A percentile compares a stretch with the other conserved stretches of the same genome.
Conservation (phyloP, 2,888 invertebrate species). For the Lobophora halterata region DNA sequence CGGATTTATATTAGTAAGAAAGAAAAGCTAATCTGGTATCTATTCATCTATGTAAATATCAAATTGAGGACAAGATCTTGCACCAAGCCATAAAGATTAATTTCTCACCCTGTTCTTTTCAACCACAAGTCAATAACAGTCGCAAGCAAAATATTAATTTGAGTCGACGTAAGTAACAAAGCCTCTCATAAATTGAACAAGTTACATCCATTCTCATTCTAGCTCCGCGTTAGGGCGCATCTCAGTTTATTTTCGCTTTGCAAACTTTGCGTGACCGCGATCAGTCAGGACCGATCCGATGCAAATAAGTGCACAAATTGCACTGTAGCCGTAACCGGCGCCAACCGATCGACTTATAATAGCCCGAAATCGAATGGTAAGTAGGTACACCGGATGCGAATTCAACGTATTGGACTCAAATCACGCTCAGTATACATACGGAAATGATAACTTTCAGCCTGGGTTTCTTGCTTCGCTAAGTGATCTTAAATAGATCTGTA, state of each 20-base stretch:
- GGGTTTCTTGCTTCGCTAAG: no score
- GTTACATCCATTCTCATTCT: slow-evolving; percentile 23
- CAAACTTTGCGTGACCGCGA: slow-evolving; percentile 61
- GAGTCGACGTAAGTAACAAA: slow-evolving; percentile 1
- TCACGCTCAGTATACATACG: slow-evolving; percentile 11
- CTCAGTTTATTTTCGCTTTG: slow-evolving; percentile 62
- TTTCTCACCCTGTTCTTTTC: no score
- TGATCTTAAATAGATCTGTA: slow-evolving; percentile 8
- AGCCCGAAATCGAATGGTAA: slow-evolving; percentile 56
- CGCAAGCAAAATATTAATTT: slow-evolving; percentile 2
- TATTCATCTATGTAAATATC: no score
- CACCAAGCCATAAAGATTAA: no score
- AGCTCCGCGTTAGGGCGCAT: slow-evolving; percentile 41
- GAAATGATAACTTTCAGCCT: slow-evolving; percentile 11
- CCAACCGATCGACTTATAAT: slow-evolving; percentile 63
- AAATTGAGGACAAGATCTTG: no score
- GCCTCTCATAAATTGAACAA: slow-evolving; percentile 5
- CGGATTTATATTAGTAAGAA: no score
- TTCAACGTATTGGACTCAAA: slow-evolving; percentile 26
- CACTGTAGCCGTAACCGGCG: slow-evolving; percentile 62
- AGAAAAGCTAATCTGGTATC: no score
- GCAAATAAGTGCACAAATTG: slow-evolving; percentile 71
- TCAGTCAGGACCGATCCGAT: slow-evolving; percentile 54
- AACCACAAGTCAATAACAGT: not conserved
- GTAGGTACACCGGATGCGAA: slow-evolving; percentile 37